Evolutionary conservation across 2,797 vertebrate genomes (phyloP).

Genomic region (Trachops cirrhosus): DNA sequence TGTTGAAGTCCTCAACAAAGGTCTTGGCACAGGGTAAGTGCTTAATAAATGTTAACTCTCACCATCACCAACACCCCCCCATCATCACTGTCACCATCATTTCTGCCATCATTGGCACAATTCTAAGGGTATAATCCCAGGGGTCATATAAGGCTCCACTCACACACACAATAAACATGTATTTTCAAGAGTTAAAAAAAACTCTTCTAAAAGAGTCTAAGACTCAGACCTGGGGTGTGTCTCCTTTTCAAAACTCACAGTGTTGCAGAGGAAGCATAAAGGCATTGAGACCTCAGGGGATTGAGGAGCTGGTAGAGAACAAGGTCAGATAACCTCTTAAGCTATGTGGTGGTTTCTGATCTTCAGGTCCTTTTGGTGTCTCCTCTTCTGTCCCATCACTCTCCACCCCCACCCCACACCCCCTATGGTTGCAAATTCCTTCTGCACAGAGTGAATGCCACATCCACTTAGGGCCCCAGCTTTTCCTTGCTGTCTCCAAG

Average conservation of each 20-base stretch:
- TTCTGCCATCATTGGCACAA: no score
- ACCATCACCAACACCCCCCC: no score
- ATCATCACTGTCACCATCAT: background rate
- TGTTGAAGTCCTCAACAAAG: background rate
- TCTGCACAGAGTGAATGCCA: background rate
- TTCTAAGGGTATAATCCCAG: background rate
- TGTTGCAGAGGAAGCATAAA: fast-evolving
- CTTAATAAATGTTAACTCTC: background rate
- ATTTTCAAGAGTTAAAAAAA: background rate
- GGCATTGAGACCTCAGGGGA: background rate
- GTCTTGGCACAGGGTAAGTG: background rate
- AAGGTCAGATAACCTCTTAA: background rate
- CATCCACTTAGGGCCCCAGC: background rate
- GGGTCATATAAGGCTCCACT: background rate
- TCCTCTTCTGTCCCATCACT: background rate
- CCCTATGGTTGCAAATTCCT: background rate
- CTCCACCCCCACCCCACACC: fast-evolving
- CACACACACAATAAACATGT: background rate
- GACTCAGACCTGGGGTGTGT: background rate
- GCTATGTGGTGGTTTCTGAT: background rate
- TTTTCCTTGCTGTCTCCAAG: background rate
- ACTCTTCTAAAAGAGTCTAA: background rate
- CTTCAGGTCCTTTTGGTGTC: background rate
- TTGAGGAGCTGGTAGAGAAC: background rate
- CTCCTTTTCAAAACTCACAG: background rate